Conservation (phyloP, 2,797 vertebrate genomes). For the Thunnus albacares region DNA sequence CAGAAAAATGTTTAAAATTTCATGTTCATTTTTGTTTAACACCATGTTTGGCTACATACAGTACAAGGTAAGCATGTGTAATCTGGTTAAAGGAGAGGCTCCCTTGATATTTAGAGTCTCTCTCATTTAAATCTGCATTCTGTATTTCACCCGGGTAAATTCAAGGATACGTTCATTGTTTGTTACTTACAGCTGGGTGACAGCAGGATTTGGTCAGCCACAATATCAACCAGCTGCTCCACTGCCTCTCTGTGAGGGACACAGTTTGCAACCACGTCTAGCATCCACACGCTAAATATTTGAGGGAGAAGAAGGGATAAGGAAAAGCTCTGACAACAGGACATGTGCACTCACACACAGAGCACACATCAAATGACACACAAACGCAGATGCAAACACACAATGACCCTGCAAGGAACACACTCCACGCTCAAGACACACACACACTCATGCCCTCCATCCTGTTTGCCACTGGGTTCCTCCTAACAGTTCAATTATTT, state of each 20-base stretch:
- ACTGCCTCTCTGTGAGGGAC: slow-evolving; percentile 9
- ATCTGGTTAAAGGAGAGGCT: no score
- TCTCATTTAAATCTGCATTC: not conserved
- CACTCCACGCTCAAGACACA: slow-evolving; percentile 2
- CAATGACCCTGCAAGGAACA: slow-evolving; percentile 26
- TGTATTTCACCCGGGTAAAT: not conserved
- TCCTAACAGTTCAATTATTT: slow-evolving; percentile 73
- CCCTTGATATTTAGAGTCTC: no score
- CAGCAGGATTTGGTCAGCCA: not conserved
- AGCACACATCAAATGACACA: slow-evolving; percentile 30
- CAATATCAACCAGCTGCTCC: slow-evolving; percentile 9
- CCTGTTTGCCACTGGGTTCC: slow-evolving; percentile 60
- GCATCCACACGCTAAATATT: slow-evolving; percentile 75
- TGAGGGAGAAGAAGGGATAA: slow-evolving; percentile 48
- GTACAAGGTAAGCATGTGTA: no score
- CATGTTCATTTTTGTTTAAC: not conserved
- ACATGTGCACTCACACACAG: slow-evolving; percentile 14
- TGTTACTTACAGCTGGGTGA: not conserved
- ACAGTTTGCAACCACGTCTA: slow-evolving; percentile 18
- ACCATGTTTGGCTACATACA: not conserved
- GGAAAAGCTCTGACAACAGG: slow-evolving; percentile 51
- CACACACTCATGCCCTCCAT: slow-evolving; percentile 39
- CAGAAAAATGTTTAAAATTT: not conserved
- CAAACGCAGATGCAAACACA: not conserved
- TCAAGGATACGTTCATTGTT: not conserved